Percentiles rank a stretch among this genome's conserved stretches.
Conservation (phyloP, 2,797 vertebrate species). For the Podarcis siculus region DNA sequence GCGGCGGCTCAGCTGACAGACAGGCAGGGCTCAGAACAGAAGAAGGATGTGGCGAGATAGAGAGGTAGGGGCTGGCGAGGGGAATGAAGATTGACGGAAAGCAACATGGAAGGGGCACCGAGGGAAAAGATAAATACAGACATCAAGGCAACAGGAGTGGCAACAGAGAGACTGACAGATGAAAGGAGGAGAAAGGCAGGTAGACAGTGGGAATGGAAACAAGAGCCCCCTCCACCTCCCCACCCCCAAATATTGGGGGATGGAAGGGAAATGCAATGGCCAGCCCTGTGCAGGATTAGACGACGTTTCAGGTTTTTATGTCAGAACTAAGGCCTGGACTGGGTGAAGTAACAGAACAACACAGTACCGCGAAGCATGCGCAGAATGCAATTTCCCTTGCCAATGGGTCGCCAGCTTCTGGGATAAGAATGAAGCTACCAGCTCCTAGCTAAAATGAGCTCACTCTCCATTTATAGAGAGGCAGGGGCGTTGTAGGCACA, state of each 20-base stretch:
- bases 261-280: slow-evolving; percentile 32
- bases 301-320: background rate
- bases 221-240: too few relatives aligned
- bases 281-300: background rate
- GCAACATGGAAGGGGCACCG: background rate
- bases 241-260: slow-evolving; percentile 1
- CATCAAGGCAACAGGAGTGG: background rate
- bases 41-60: background rate
- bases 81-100: slow-evolving; percentile 12
- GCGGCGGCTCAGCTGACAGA: slow-evolving; percentile 5
- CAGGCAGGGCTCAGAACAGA: background rate
- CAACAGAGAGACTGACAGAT: background rate
- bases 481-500: background rate
- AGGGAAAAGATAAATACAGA: background rate
- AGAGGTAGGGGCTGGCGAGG: background rate
- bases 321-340: background rate
- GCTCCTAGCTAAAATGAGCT: background rate
- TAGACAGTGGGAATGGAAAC: too few relatives aligned
- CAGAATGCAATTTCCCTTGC: background rate
- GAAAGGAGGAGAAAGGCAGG: background rate
- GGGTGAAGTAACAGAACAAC: background rate
- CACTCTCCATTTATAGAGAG: too few relatives aligned
- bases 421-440: background rate
- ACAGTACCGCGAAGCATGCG: background rate
- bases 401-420: background rate